Percentiles rank a stretch among this genome's conserved stretches.
Evolutionary conservation across 2,797 vertebrate species (phyloP).

Genomic region (Adelosebastes latens): DNA sequence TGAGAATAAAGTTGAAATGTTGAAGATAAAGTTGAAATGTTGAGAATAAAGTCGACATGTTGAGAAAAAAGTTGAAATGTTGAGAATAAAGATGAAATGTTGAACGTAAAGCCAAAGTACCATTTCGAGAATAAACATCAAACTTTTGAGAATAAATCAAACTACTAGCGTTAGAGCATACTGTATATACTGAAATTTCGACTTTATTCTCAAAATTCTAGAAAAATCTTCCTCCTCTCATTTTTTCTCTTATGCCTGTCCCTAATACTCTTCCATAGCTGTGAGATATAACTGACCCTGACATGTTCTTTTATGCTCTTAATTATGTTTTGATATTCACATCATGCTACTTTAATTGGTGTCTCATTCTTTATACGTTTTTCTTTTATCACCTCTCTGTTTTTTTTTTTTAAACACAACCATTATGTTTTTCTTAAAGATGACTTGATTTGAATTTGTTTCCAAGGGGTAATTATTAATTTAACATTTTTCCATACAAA

Average conservation of each 20-base stretch:
- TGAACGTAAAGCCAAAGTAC: too few relatives aligned
- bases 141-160: not conserved
- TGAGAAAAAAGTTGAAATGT: too few relatives aligned
- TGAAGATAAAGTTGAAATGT: too few relatives aligned
- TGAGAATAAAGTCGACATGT: too few relatives aligned
- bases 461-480: not conserved
- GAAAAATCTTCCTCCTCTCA: too few relatives aligned
- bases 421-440: not conserved
- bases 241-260: too few relatives aligned
- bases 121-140: not conserved
- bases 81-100: too few relatives aligned
- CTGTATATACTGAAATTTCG: not conserved
- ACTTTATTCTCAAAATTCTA: too few relatives aligned
- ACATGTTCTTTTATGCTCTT: not conserved
- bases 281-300: not conserved
- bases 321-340: not conserved
- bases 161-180: not conserved
- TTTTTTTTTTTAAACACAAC: not conserved
- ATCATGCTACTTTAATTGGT: not conserved
- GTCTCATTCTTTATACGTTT: not conserved
- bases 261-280: not conserved
- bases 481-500: not conserved
- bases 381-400: not conserved
- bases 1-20: too few relatives aligned
- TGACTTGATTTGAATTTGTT: not conserved